Evolutionary conservation across 2,888 invertebrate genomes (phyloP), one percentile per base, ranked within the genome.

Genomic region (Xestoiulus laeticollis): DNA sequence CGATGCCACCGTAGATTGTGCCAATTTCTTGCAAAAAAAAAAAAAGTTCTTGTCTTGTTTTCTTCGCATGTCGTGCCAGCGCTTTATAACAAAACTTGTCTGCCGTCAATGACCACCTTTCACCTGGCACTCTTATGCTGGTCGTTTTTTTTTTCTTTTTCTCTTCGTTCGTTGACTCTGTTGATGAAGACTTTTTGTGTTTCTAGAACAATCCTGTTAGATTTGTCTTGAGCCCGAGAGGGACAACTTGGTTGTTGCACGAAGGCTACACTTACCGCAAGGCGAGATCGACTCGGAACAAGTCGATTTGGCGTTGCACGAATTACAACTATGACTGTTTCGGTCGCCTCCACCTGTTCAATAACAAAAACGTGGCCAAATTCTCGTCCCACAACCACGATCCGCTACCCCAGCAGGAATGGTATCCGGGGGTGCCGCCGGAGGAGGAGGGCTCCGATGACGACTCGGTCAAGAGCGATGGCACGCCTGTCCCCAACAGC

Each of bases 291-390:
- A 53, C 53, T 53, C 53, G 19, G n/a, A 53, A 12, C 53, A 53
- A 53, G 53, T 53, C 53, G 1, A 53, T 53, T 53, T 53, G 53
- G 53, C 53, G 53, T 53, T 53, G 53, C 53, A 53, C 53, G 3
- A 53, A 53, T 53, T n/a, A 53, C n/a, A 53, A 53, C 53, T 53
- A n/a, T n/a, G 53, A 53, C 53, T 53, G 53, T n/a, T 53, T n/a
- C 12, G 53, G 53, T 53, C 53, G 53, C 53, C 53, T 53, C 0
- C 53, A 53, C n/a, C 53, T 53, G n/a, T 53, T 53, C 53, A 53
- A 53, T 19, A 53, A 53, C 53, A 53, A 53, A 53, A 53, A n/a
- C 53, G 53, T 53, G 19, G 19, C n/a, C n/a, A 53, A 53, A 53
- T 53, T n/a, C 12, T 53, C 53, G 19, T 53, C 53, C 53, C 53